phyloP scores from a whole-genome alignment of 2,113 vertebrate species.

The Physeter macrocephalus region DNA sequence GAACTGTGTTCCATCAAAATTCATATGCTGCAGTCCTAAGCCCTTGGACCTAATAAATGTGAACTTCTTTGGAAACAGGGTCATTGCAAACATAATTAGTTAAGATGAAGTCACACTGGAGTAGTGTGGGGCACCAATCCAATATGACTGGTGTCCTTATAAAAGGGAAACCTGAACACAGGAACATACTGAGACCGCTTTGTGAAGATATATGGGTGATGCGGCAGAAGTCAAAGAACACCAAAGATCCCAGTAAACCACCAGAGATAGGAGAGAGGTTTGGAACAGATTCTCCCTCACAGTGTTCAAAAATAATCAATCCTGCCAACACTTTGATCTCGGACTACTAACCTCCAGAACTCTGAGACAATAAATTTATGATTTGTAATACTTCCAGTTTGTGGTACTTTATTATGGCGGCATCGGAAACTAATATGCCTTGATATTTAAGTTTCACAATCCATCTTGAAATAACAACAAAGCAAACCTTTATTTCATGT shows the following conservation, averaged over 20 bases:
- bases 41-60: background rate
- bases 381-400: background rate
- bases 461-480: background rate
- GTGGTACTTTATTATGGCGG: background rate
- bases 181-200: accelerated
- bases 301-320: background rate
- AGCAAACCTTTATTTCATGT: background rate
- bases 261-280: background rate
- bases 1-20: background rate
- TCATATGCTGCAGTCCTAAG: background rate
- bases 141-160: background rate
- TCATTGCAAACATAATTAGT: background rate
- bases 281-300: background rate
- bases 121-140: background rate
- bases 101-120: background rate
- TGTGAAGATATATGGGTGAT: background rate
- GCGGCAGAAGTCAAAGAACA: background rate
- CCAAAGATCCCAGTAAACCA: background rate
- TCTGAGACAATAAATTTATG: background rate
- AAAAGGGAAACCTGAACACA: background rate
- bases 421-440: background rate
- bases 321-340: background rate
- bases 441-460: background rate
- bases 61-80: background rate
- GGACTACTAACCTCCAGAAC: background rate